A percentile compares a stretch with the other conserved stretches of the same genome.
These are phyloP conservation scores for Chloebia gouldiae DNA, from an alignment of 2,113 vertebrate genomes.

Conservation along the genomic window DNA sequence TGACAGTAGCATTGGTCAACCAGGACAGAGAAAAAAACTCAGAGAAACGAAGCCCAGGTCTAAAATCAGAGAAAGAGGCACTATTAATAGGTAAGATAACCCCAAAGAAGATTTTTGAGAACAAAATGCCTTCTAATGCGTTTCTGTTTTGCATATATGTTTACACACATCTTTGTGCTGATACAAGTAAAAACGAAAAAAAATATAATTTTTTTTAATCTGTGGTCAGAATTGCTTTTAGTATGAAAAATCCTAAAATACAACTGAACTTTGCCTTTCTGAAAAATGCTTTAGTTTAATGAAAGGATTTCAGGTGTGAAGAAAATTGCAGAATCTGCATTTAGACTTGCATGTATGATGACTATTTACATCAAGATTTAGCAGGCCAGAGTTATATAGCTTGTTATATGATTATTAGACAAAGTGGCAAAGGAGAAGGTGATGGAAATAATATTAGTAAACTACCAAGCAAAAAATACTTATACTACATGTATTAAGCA, in stretches of 20 bases:
- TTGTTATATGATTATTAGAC: background rate
- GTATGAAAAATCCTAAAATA: background rate
- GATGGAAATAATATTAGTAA: background rate
- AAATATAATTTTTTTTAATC: rapidly evolving
- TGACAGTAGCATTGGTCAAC: slow-evolving; percentile 77
- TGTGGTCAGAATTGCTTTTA: background rate
- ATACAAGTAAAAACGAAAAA: background rate
- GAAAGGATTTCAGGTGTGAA: background rate
- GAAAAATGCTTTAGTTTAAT: background rate
- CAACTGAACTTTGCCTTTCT: background rate
- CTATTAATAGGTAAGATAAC: slow-evolving; percentile 84
- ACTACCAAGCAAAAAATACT: background rate
- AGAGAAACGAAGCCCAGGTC: slow-evolving; percentile 75
- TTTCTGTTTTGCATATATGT: background rate
- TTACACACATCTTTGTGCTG: background rate
- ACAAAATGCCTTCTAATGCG: background rate
- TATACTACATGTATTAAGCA: background rate
- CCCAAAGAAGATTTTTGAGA: background rate
- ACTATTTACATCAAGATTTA: background rate
- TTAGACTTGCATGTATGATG: background rate
- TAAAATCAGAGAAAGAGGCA: slow-evolving; percentile 89
- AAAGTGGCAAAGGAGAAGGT: background rate
- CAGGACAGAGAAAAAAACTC: slow-evolving; percentile 80
- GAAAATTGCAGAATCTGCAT: background rate
- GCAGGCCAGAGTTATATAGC: background rate